Base-by-base conservation (phyloP, 1,140 invertebrate genomes). In the Drosophila trapezifrons region DNA sequence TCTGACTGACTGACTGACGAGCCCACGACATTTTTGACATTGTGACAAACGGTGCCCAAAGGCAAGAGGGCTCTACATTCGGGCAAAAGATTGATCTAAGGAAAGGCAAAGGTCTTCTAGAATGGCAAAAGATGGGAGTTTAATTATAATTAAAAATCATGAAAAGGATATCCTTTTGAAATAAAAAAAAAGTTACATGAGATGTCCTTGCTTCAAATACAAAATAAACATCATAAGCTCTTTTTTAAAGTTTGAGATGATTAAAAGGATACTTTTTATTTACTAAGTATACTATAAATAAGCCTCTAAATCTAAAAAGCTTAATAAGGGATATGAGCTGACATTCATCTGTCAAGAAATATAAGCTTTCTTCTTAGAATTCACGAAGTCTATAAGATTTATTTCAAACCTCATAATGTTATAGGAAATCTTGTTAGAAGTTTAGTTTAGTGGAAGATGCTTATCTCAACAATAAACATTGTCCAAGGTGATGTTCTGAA, bases 11-110 rank as follows among this genome's bases (percentile, higher is more conserved):
- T 13, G 32, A 47, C 43, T 18, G 51, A 59, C 82, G 65, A 87
- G 76, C 82, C 35, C 18, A 71, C 65, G 35, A 58, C 37, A 70
- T 71, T 71, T 71, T 71, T 71, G 82, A 82, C 78, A 86, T 81
- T 76, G 64, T 76, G 75, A 58, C 84, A 80, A 82, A 58, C 76
- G 66, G 43, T 60, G 78, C 46, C 78, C 59, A 71, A 81, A 79
- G 73, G 64, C 74, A 62, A 62, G 57, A 73, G 80, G 73, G 73
- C 64, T 64, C 64, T 10, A 10, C 7, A 38, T 17, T 38, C 6
- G 13, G 6, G 2, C 12, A 29, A 58, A 58, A 58, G 18, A 54
- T 54, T 4, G 1, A n/a, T 37, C 32, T 0, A 0, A 38, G 35
- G 15, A 59, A 42, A 58, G 35, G 12, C 15, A 8, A 29, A 17